phyloP scores from a whole-genome alignment of 2,888 invertebrate genomes.

The Pseudococcus longispinus region DNA sequence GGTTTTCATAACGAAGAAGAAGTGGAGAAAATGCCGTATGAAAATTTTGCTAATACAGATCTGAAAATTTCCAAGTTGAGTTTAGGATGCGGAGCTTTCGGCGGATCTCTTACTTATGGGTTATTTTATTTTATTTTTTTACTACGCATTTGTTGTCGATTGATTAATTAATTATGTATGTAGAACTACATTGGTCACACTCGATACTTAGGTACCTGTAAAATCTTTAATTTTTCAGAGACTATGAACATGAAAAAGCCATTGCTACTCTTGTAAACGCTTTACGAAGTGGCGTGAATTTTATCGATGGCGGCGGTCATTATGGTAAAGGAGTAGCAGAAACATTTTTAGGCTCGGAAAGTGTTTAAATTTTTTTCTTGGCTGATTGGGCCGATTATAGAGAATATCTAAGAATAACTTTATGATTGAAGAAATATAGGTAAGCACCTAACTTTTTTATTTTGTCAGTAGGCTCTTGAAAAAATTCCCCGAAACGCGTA shows the following conservation, averaged over 20 bases:
- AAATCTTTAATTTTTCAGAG: slow-evolving; percentile 64
- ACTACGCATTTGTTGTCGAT: not conserved
- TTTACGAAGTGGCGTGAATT: slow-evolving; percentile 83
- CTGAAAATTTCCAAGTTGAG: slow-evolving; percentile 75
- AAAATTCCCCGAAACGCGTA: slow-evolving; percentile 81
- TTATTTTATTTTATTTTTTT: slow-evolving; percentile 63
- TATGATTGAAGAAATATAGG: no score
- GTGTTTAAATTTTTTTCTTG: not conserved
- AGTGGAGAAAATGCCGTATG: slow-evolving; percentile 76
- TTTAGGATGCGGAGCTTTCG: slow-evolving; percentile 78
- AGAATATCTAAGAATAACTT: not conserved
- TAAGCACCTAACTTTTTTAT: not conserved
- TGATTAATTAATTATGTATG: no score
- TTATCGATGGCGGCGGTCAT: slow-evolving; percentile 91
- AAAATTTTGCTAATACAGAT: slow-evolving; percentile 71
- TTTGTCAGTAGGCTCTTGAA: slow-evolving; percentile 70
- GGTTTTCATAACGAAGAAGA: slow-evolving; percentile 71
- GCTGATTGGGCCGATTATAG: not conserved
- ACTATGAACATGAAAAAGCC: slow-evolving; percentile 72
- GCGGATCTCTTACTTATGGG: slow-evolving; percentile 72
- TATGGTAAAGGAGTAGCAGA: slow-evolving; percentile 91
- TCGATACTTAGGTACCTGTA: no score
- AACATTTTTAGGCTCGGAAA: slow-evolving; percentile 78
- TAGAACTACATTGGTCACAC: not conserved
- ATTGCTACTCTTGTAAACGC: slow-evolving; percentile 74